These are phyloP conservation scores for Zosterops borbonicus DNA, from an alignment of 2,113 vertebrate genomes.

Conservation along the genomic window DNA sequence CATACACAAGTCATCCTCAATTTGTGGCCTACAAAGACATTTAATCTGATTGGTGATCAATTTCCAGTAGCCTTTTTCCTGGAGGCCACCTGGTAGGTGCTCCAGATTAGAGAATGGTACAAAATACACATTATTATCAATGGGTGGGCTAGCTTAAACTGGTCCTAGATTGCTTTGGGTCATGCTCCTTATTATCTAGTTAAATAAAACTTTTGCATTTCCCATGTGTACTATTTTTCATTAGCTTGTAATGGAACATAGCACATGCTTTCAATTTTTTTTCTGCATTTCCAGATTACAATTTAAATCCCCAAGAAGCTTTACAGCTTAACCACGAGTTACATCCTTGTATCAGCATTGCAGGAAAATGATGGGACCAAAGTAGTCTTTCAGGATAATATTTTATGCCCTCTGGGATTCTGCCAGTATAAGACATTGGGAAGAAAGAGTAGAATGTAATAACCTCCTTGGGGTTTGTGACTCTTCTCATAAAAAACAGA, in stretches of 20 bases:
- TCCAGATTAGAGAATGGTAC: neutral
- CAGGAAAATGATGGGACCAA: neutral
- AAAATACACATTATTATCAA: neutral
- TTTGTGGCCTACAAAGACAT: neutral
- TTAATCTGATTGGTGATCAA: neutral
- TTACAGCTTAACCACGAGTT: neutral
- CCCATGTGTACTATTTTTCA: neutral
- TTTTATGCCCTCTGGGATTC: neutral
- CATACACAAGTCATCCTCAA: fast-evolving
- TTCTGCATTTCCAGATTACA: neutral
- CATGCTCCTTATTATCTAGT: neutral
- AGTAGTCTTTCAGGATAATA: neutral
- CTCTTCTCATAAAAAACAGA: neutral
- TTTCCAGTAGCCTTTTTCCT: neutral
- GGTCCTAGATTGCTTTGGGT: neutral
- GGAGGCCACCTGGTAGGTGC: neutral
- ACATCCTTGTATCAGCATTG: neutral
- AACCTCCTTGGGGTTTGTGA: neutral
- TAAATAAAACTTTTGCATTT: neutral
- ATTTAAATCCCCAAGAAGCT: neutral
- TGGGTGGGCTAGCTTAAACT: neutral
- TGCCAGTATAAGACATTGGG: neutral
- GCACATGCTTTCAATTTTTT: neutral
- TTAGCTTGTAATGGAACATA: neutral
- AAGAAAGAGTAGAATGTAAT: neutral